Evolutionary conservation across 2,888 invertebrate genomes (phyloP).

Genomic region (Hoplodrina ambigua): DNA sequence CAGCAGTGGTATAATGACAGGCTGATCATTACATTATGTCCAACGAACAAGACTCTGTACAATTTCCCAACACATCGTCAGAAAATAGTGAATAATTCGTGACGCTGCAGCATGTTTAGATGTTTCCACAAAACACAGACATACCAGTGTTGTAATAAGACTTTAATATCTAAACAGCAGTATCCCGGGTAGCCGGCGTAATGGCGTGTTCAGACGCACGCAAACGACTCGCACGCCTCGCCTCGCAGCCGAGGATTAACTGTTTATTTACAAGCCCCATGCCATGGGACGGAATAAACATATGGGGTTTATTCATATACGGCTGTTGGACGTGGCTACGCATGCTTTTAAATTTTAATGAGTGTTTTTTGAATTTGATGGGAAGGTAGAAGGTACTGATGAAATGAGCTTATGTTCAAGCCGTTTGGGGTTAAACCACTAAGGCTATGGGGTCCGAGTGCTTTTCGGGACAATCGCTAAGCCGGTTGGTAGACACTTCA

Average conservation of each 20-base stretch:
- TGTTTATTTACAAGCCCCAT: constrained; percentile 57
- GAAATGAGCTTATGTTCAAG: neutral
- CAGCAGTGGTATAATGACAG: too few relatives aligned
- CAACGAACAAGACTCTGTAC: neutral
- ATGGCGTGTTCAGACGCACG: constrained; percentile 52
- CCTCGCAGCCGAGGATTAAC: constrained; percentile 48
- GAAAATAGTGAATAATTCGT: constrained; percentile 28
- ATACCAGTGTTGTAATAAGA: constrained; percentile 50
- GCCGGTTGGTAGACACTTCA: neutral
- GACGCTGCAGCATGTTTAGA: constrained; percentile 8
- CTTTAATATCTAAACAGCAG: constrained; percentile 59
- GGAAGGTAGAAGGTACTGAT: neutral
- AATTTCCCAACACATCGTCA: neutral
- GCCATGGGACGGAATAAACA: constrained; percentile 35
- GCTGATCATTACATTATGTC: neutral
- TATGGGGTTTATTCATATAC: constrained; percentile 24
- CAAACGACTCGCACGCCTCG: constrained; percentile 29
- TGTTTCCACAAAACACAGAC: constrained; percentile 22
- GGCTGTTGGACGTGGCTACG: neutral
- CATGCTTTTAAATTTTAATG: constrained; percentile 20
- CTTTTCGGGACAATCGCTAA: too few relatives aligned
- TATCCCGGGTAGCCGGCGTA: constrained; percentile 35
- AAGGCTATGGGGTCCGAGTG: neutral
- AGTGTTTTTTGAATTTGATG: neutral
- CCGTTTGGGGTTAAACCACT: neutral